Evolutionary conservation across 2,113 vertebrate genomes (phyloP).

Genomic region (Asarcornis scutulata): DNA sequence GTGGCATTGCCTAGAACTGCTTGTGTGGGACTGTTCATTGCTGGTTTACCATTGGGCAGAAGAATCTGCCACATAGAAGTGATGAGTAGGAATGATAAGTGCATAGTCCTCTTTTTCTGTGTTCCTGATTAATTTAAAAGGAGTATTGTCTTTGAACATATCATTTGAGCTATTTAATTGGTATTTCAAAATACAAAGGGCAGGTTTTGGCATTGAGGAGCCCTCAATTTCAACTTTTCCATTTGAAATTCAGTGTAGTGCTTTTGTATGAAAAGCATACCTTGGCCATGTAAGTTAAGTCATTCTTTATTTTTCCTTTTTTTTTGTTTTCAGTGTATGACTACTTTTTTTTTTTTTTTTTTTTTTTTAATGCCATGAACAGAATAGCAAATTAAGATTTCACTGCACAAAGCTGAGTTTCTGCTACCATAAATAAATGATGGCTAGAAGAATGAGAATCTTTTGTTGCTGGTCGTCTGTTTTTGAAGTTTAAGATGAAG

Average conservation of each 20-base stretch:
- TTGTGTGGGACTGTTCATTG: neutral
- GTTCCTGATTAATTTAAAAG: neutral
- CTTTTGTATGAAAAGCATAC: neutral
- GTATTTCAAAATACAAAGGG: neutral
- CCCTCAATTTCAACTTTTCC: neutral
- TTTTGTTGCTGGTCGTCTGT: neutral
- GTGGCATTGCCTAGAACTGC: neutral
- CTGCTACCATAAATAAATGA: neutral
- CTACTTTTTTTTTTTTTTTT: neutral
- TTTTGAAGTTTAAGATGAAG: neutral
- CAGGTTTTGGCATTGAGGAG: slow-evolving; percentile 31
- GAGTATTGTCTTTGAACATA: slow-evolving; percentile 26
- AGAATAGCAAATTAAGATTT: neutral
- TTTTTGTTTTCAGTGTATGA: neutral
- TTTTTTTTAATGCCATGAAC: neutral
- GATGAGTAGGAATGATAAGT: neutral
- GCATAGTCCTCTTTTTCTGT: neutral
- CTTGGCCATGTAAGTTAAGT: neutral
- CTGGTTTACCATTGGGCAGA: neutral
- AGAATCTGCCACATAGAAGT: neutral
- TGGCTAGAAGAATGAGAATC: neutral
- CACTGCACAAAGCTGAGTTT: neutral
- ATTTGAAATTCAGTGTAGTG: neutral
- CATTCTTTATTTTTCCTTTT: neutral
- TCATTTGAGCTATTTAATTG: neutral